Conservation (phyloP, 2,888 invertebrate species). For the Nematopogon swammerdamellus region DNA sequence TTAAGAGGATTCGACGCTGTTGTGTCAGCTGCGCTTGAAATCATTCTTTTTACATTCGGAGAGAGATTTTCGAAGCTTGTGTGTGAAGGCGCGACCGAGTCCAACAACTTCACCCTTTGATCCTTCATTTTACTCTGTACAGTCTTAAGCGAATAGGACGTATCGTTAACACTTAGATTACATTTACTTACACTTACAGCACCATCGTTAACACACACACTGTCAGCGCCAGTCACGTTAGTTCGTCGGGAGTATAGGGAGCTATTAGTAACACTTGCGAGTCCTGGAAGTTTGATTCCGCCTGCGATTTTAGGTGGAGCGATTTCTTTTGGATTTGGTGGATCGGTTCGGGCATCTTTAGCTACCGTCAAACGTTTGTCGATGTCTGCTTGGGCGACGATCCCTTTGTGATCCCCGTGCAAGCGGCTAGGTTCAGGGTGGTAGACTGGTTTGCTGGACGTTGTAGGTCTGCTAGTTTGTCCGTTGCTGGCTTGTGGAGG, state of each 20-base stretch:
- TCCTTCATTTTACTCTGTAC: background rate
- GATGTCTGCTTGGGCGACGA: background rate
- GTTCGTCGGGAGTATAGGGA: conserved; percentile 37
- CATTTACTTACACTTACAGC: conserved; percentile 24
- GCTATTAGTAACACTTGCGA: conserved; percentile 40
- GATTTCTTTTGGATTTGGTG: conserved; percentile 19
- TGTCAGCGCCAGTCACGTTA: conserved; percentile 16
- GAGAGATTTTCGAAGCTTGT: conserved; percentile 54
- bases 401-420: background rate
- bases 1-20: conserved; percentile 30
- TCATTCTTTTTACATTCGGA: conserved; percentile 60
- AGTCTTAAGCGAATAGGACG: conserved; percentile 13
- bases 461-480: background rate
- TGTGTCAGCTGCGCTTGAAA: conserved; percentile 50
- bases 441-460: background rate
- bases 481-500: conserved; percentile 15
- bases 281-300: conserved; percentile 34
- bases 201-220: conserved; percentile 32
- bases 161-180: conserved; percentile 30
- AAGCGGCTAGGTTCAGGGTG: background rate
- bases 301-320: conserved; percentile 35
- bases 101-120: conserved; percentile 18
- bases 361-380: conserved; percentile 14
- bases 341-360: conserved; percentile 50
- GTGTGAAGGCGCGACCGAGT: conserved; percentile 19